Evolutionary conservation across 2,888 invertebrate species (phyloP), one percentile per base, ranked within the genome.

Genomic region (Pandemis heparana): DNA sequence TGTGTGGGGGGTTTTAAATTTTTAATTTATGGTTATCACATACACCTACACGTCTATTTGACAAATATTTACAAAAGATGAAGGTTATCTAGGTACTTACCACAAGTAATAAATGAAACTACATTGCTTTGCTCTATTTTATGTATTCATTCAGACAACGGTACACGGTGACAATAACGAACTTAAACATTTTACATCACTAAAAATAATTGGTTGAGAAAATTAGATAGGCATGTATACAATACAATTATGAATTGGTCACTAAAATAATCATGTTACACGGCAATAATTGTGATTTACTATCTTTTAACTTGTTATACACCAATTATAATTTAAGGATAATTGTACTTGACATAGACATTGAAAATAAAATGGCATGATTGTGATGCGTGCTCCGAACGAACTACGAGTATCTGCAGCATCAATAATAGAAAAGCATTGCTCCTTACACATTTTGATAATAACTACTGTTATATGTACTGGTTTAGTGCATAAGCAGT

Each of bases 121-220:
- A 90, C 75, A 90, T 81, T 84, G 38, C 76, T 86, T 74, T 90
- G 84, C 87, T 91, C 91, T 94, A 93, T 92, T 93, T 92, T 92
- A 92, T 93, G 93, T 93, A 94, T 92, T 94, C 92, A 95, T 92
- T 93, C 92, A 92, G 94, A 95, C 95, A 95, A 95, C 92, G 93
- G 92, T 95, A 94, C 95, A 94, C 90, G 91, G 93, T 94, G 94
- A 95, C 94, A 92, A 87, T 94, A 95, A 94, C 94, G 91, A 95
- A 94, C 92, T 91, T 92, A 94, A 92, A 88, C 82, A 85, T 85
- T 90, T 72, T 68, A 72, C 72, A 72, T 67, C 43, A 90, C 87
- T 89, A 87, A 88, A 88, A 90, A 85, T 85, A 85, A 87, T 91
- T 86, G 89, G 89, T 91, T 92, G 88, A 91, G 85, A 85, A 82